Base-by-base conservation (phyloP, 2,888 invertebrate species). In the Helicoverpa assulta region DNA sequence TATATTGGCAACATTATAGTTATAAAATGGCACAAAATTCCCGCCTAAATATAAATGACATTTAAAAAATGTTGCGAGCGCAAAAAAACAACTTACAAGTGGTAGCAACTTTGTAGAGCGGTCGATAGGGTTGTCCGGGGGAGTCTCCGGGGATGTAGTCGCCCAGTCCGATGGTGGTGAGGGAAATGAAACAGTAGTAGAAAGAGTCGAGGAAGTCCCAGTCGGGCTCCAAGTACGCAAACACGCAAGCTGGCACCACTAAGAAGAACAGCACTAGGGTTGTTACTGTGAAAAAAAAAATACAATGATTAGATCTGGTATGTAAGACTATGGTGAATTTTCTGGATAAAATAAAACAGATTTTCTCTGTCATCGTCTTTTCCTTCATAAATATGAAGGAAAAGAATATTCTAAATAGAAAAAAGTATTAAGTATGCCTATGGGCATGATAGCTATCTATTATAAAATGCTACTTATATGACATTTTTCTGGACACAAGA, bases 101-200 rank as follows among this genome's bases (percentile, higher is more conserved):
- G 29, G 98, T 98, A 68, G 96, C 96, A 63, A 98, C 97, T 96
- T 98, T 98, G 93, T 99, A 99, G 18, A 98, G 81, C 0, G 98
- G 97, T 54, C 98, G 96, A 93, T 97, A 97, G n/a, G 96, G 96
- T 89, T 98, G 98, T 80, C 97, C 96, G 0, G 97, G 97, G 12
- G 97, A 96, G 88, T 98, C 98, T 0, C 98, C 98, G 0, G 98
- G 98, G 79, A 98, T 98, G 93, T 98, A 98, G 93, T 99, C 99
- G 0, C 98, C 98, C 3, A 99, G 96, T 16, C 98, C 98, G 86
- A 99, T 98, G 75, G 98, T 98, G 29, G 98, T 98, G 78, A 99
- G 95, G 16, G 98, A 98, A 85, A 99, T 98, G 95, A 98, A 98
- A 93, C 98, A 98, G 93, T 98, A 99, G 93, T 99, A 99, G 88